Conservation (phyloP, 2,888 invertebrate species). For the Alloplasta piceator region DNA sequence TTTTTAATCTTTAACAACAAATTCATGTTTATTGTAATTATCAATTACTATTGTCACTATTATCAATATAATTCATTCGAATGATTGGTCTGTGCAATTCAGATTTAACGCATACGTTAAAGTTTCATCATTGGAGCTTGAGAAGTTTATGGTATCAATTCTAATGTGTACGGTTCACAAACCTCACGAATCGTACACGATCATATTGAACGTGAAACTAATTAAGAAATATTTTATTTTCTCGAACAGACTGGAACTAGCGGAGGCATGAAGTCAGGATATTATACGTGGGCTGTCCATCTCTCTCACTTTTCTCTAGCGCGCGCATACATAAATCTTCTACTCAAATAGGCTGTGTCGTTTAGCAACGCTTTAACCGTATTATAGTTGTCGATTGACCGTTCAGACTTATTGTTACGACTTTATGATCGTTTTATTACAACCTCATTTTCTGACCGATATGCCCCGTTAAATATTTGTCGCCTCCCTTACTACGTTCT, state of each 20-base stretch:
- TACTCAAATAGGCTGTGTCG: constrained; percentile 55
- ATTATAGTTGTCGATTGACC: constrained; percentile 55
- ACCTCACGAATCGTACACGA: neutral
- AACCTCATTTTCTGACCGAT: neutral
- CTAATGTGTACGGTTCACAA: too few relatives aligned
- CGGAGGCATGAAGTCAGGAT: neutral
- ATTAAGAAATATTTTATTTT: constrained; percentile 52
- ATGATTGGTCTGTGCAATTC: too few relatives aligned
- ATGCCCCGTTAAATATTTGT: constrained; percentile 29
- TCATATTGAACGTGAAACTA: constrained; percentile 32
- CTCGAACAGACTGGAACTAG: constrained; percentile 34
- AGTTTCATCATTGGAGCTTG: too few relatives aligned
- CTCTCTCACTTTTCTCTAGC: constrained; percentile 1
- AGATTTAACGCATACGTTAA: too few relatives aligned
- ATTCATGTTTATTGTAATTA: too few relatives aligned
- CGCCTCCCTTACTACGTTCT: constrained; percentile 23
- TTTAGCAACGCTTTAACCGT: constrained; percentile 59
- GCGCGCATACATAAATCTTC: constrained; percentile 44
- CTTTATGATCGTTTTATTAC: constrained; percentile 49
- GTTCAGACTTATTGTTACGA: constrained; percentile 47
- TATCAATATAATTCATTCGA: too few relatives aligned
- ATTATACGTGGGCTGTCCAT: neutral
- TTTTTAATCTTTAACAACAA: too few relatives aligned
- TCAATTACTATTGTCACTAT: too few relatives aligned
- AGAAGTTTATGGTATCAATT: too few relatives aligned